Base-by-base conservation (phyloP, 2,113 vertebrate genomes). In the Zosterops hypoxanthus region DNA sequence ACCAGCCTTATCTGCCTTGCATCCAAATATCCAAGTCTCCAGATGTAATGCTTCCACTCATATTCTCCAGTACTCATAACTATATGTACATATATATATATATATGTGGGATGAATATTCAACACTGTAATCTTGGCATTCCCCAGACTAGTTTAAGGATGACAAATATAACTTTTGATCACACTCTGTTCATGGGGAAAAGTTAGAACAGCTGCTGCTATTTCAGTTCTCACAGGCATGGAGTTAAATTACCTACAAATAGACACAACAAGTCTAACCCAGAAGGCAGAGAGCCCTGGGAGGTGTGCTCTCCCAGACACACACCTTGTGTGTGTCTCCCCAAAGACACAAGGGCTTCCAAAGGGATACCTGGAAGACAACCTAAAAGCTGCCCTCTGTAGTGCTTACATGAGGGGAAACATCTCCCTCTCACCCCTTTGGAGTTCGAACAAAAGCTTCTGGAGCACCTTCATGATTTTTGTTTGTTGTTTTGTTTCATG, bases 161-260 rank as follows among this genome's bases (percentile, higher is more conserved):
- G 86, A 81, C 69, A 86, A 94, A 96, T 91, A 89, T 55, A 96
- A 94, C 69, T 92, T 94, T 39, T 63, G 81, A 55, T 92, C 75
- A 72, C 64, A 46, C 60, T 61, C 46, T 64, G 42, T 84, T 91
- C 69, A n/a, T 50, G 52, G 25, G 69, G 77, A 95, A 82, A 82
- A 89, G 86, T 50, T 66, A 70, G 77, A 92, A 75, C 86, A 96
- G 95, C 93, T 96, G 92, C 69, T 89, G 89, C 86, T 84, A 83
- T 89, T 96, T 89, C 90, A 75, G 69, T 50, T 92, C 47, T 89
- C 44, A 70, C 52, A 91, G 60, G 5, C 81, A 55, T 22, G 33
- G 89, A 73, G 56, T 91, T 86, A 87, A 78, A 87, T 86, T 89
- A 78, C 89, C 69, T 70, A 56, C 47, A 86, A 91, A 75, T 33